A percentile compares a stretch with the other conserved stretches of the same genome.
Evolutionary conservation across 2,113 vertebrate species (phyloP).

Genomic region (Passer montanus): DNA sequence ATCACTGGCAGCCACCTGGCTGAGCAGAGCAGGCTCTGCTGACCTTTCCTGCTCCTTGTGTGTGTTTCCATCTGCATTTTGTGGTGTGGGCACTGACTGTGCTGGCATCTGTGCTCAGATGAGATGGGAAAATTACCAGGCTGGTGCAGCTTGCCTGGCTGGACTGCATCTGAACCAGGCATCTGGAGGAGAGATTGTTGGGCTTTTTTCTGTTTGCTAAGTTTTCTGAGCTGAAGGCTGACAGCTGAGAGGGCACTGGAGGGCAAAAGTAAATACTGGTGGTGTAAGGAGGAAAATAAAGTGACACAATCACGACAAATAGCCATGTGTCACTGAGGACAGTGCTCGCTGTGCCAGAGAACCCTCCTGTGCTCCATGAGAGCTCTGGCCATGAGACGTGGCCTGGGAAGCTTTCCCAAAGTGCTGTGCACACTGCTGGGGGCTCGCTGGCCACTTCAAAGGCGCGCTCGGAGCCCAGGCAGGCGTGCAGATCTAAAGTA

Average conservation of each 20-base stretch:
- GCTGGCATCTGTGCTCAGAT: background rate
- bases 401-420: background rate
- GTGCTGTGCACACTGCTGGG: background rate
- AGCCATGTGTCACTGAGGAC: background rate
- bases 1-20: background rate
- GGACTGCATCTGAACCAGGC: background rate
- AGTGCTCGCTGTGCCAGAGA: background rate
- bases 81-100: background rate
- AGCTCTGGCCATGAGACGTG: background rate
- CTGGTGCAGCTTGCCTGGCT: background rate
- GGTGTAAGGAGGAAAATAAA: fast-evolving
- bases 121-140: background rate
- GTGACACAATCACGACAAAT: background rate
- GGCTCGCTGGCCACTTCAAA: background rate
- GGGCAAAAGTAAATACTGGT: background rate
- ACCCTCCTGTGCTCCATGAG: background rate
- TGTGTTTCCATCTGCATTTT: background rate
- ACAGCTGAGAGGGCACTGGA: background rate
- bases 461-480: background rate
- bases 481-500: background rate
- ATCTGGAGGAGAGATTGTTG: background rate
- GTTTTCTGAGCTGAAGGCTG: background rate
- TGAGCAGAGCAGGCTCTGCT: background rate
- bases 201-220: background rate
- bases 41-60: background rate